phyloP scores from a whole-genome alignment of 1,140 invertebrate genomes.

The Holcopasites calliopsidis region DNA sequence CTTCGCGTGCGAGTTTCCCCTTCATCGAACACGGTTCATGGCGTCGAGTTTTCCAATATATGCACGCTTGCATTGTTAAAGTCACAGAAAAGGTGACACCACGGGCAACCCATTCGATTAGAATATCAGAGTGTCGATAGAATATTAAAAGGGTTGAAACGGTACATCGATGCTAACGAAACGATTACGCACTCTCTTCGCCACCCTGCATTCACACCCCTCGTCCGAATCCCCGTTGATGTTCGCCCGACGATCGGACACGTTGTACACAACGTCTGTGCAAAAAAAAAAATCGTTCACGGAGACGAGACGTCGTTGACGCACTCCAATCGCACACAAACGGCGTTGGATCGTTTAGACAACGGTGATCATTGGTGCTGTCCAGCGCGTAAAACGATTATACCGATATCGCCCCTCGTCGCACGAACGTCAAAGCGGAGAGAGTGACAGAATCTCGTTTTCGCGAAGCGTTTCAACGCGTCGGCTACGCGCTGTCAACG shows the following conservation, averaged over 20 bases:
- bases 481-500: constrained; percentile 18
- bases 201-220: constrained; percentile 40
- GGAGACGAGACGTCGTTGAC: background rate
- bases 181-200: constrained; percentile 32
- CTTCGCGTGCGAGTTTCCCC: background rate
- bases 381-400: background rate
- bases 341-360: constrained; percentile 16
- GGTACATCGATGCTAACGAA: background rate
- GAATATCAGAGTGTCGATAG: background rate
- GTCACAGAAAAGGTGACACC: background rate
- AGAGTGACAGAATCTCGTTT: background rate
- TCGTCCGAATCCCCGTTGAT: background rate
- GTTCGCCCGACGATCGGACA: constrained; percentile 17
- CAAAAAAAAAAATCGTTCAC: background rate
- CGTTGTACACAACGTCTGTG: constrained; percentile 6
- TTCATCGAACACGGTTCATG: background rate
- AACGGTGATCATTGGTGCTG: constrained; percentile 15
- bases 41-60: background rate
- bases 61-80: background rate
- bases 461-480: constrained; percentile 11
- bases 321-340: background rate
- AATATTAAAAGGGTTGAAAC: background rate
- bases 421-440: constrained; percentile 26
- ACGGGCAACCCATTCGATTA: background rate
- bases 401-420: constrained; percentile 17